phyloP scores from a whole-genome alignment of 2,888 invertebrate species.

The Sphaerophoria taeniata region DNA sequence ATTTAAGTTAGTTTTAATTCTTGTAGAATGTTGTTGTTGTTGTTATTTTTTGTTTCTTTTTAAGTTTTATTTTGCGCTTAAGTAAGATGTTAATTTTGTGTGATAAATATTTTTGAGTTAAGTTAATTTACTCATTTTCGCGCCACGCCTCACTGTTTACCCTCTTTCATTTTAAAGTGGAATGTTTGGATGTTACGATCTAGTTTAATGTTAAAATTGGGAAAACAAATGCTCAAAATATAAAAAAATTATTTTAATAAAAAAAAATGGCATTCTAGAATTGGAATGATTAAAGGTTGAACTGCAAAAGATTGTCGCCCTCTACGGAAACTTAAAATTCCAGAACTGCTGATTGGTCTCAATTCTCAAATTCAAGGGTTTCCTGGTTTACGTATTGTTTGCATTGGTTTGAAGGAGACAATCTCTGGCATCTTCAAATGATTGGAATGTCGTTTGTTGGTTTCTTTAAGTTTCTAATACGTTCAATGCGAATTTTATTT shows the following conservation, averaged over 20 bases:
- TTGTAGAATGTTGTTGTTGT: slow-evolving; percentile 73
- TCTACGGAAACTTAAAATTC: too few species aligned
- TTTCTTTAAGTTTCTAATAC: neutral
- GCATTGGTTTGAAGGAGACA: too few species aligned
- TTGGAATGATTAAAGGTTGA: slow-evolving; percentile 51
- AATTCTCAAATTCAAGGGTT: too few species aligned
- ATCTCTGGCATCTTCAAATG: slow-evolving; percentile 11
- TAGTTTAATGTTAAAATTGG: slow-evolving; percentile 44
- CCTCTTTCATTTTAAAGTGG: slow-evolving; percentile 28
- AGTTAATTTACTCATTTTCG: slow-evolving; percentile 30
- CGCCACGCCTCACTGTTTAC: slow-evolving; percentile 43
- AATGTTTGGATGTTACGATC: slow-evolving; percentile 61
- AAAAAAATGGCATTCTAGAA: slow-evolving; percentile 3
- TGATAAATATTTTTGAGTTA: slow-evolving; percentile 55
- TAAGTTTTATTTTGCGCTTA: slow-evolving; percentile 68
- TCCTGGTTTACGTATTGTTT: too few species aligned
- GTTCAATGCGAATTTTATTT: slow-evolving; percentile 52
- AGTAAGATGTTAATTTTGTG: slow-evolving; percentile 26
- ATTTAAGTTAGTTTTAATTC: slow-evolving; percentile 73
- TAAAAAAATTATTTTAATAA: neutral
- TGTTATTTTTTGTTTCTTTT: slow-evolving; percentile 23
- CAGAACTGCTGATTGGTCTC: too few species aligned
- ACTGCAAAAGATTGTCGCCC: slow-evolving; percentile 2
- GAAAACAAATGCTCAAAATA: neutral
- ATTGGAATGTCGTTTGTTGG: slow-evolving; percentile 20